phyloP scores from a whole-genome alignment of 1,140 invertebrate species.

The Camponotus pennsylvanicus region DNA sequence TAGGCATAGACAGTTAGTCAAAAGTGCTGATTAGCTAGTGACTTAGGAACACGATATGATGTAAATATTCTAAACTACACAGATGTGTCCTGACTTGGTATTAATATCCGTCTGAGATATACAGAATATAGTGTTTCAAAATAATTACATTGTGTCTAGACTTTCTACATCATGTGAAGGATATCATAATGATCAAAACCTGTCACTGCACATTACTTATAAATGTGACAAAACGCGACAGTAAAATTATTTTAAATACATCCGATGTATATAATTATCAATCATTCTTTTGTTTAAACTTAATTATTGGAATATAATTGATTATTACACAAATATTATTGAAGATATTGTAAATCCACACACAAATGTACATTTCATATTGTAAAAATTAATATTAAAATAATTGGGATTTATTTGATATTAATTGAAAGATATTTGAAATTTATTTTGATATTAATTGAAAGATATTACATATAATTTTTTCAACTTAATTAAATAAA shows the following conservation, averaged over 20 bases:
- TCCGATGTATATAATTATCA: background rate
- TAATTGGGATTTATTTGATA: too few relatives aligned
- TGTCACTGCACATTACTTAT: background rate
- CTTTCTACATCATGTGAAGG: conserved; percentile 10
- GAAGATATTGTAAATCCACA: background rate
- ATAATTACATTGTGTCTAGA: conserved; percentile 14
- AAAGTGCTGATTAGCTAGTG: conserved; percentile 24
- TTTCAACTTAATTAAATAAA: background rate
- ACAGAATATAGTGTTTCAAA: conserved; percentile 13
- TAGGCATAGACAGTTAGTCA: background rate
- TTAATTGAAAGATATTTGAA: background rate
- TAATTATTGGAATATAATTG: background rate
- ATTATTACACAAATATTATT: background rate
- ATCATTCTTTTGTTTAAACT: background rate
- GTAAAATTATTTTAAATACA: background rate
- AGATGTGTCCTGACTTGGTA: background rate
- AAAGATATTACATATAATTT: background rate
- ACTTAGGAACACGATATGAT: background rate
- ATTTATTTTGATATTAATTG: background rate
- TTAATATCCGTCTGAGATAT: background rate
- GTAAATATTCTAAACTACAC: background rate
- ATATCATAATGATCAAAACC: background rate
- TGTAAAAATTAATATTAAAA: background rate
- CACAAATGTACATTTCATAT: background rate
- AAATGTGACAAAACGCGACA: background rate